Base-by-base conservation (phyloP, 2,113 vertebrate genomes). In the Nibea coibor region DNA sequence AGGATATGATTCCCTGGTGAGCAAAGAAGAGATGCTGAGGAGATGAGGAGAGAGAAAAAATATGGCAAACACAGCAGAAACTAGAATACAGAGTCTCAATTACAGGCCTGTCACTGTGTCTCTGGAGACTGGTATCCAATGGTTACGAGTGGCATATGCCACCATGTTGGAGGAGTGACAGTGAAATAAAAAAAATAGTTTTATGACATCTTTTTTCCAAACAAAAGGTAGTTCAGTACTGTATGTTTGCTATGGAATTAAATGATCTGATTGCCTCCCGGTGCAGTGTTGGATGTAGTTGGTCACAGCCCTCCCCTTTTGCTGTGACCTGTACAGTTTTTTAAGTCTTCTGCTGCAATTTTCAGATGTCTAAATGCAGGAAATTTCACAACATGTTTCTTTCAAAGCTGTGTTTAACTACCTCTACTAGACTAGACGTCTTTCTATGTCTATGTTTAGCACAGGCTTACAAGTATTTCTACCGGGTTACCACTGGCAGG, bases 1-100 rank as follows among this genome's bases (percentile, higher is more conserved):
- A 62, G 66, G 72, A 86, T 53, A 0, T 3, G 58, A 71, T 62
- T 83, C 75, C 81, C 74, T 4, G 61, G 59, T 57, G 88, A 78
- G 76, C 50, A 5, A 39, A 65, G 84, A 75, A 35, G 71, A 78
- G 42, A 71, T 1, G 39, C 42, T 5, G 47, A 61, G 31, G 66
- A 39, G 51, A 81, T 9, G 45, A 66, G 6, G 57, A 19, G 20
- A 53, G 17, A 65, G 20, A 15, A 10, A 2, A 61, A n/a, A 63
- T 12, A 3, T 42, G 53, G 78, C 20, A 75, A 81, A 86, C 62
- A 66, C 16, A 51, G 10, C 69, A 67, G 66, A 58, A 57, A 48
- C 5, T 31, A 20, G 11, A 72, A 62, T n/a, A 58, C 14, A 39
- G 54, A 58, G 47, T 66, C 64, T 75, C 31, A 56, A 43, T 61